Percentiles rank a stretch among this genome's conserved stretches.
phyloP scores from a whole-genome alignment of 2,113 vertebrate genomes.

The Fregetta grallaria region DNA sequence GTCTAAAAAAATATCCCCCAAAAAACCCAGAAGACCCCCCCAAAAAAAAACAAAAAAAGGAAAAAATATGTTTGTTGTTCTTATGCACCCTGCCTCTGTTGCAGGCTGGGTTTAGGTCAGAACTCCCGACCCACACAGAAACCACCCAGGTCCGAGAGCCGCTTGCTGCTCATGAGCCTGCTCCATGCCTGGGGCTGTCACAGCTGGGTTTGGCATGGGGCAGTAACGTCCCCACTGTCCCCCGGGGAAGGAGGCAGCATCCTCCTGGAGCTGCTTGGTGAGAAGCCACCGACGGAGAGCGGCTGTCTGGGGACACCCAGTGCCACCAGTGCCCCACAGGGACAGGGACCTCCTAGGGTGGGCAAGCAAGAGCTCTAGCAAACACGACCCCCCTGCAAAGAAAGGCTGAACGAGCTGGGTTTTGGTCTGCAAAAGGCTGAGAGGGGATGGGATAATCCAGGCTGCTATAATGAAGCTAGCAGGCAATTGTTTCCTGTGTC shows the following conservation, averaged over 20 bases:
- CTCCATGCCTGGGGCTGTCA: background rate
- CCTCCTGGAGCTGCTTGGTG: background rate
- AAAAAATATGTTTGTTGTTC: fast-evolving
- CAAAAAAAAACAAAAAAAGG: background rate
- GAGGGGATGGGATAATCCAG: background rate
- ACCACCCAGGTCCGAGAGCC: background rate
- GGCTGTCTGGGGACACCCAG: background rate
- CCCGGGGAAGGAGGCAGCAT: background rate
- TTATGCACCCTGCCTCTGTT: background rate
- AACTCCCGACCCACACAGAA: background rate
- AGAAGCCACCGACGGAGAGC: background rate
- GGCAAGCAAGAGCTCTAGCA: background rate
- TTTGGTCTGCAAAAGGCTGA: background rate
- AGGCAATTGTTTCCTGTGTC: background rate
- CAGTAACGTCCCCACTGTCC: background rate
- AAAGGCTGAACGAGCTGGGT: background rate
- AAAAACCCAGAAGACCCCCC: fast-evolving
- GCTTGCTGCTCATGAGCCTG: background rate
- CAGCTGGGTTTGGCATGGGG: background rate
- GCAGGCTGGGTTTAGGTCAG: background rate
- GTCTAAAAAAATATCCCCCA: background rate
- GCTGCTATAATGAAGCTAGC: background rate
- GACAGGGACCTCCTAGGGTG: background rate
- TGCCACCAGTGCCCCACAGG: background rate
- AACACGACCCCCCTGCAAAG: background rate